Conservation (phyloP, 2,113 vertebrate genomes). For the Odontophorus gujanensis region DNA sequence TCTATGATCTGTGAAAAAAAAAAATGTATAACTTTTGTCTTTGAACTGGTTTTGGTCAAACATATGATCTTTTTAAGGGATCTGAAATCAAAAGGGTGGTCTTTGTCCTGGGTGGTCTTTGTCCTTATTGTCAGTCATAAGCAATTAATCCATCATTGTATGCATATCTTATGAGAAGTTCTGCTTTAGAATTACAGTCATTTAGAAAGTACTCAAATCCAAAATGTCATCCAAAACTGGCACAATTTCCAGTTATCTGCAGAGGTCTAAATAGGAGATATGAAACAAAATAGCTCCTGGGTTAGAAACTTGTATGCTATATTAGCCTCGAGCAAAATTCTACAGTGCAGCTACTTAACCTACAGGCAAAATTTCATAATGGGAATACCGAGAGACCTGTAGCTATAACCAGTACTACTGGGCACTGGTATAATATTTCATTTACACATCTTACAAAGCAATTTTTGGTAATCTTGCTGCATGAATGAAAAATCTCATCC, state of each 20-base stretch:
- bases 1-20: neutral
- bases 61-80: neutral
- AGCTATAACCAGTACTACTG: slow-evolving; percentile 21
- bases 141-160: neutral
- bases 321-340: slow-evolving; percentile 62
- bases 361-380: slow-evolving; percentile 30
- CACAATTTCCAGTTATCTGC: neutral
- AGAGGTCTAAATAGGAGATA: slow-evolving; percentile 27
- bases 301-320: slow-evolving; percentile 18
- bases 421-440: slow-evolving; percentile 40
- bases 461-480: slow-evolving; percentile 47
- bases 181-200: neutral
- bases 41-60: neutral
- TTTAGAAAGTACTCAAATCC: neutral
- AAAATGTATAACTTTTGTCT: neutral
- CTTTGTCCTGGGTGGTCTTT: slow-evolving; percentile 19
- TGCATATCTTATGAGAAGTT: neutral
- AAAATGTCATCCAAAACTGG: neutral
- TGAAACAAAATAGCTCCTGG: slow-evolving; percentile 57
- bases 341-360: slow-evolving; percentile 36
- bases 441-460: slow-evolving; percentile 45
- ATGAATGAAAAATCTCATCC: slow-evolving; percentile 53
- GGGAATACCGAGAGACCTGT: slow-evolving; percentile 18
- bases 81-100: neutral
- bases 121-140: neutral